Percentiles rank a stretch among this genome's conserved stretches.
phyloP scores from a whole-genome alignment of 2,113 vertebrate genomes.

The Sigmodon hispidus region DNA sequence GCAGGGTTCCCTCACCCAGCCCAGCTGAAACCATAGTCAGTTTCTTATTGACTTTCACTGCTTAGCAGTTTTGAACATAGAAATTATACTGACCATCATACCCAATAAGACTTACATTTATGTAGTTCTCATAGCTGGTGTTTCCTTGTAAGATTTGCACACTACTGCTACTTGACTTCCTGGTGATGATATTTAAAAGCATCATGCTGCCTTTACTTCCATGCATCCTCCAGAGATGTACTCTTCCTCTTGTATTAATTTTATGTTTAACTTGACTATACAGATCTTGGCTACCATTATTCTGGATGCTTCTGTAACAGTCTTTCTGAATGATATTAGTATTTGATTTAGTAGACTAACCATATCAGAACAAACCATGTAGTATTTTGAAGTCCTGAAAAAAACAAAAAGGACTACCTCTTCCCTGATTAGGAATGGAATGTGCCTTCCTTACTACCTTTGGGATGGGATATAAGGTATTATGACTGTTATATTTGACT shows the following conservation, averaged over 20 bases:
- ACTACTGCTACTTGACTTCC: neutral
- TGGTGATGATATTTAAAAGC: neutral
- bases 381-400: neutral
- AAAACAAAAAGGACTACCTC: neutral
- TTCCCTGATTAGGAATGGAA: neutral
- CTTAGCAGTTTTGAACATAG: neutral
- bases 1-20: neutral
- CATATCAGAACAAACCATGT: neutral
- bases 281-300: neutral
- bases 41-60: neutral
- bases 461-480: neutral
- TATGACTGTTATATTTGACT: neutral
- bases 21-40: too few relatives aligned
- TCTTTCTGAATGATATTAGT: neutral
- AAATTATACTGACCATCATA: fast-evolving
- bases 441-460: neutral
- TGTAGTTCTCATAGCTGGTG: neutral
- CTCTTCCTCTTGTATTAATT: neutral
- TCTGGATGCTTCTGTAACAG: too few relatives aligned
- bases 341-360: neutral
- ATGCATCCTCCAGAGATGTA: neutral
- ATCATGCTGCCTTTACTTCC: neutral
- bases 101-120: neutral
- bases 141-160: neutral
- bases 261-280: neutral